A percentile compares a stretch with the other conserved stretches of the same genome.
Evolutionary conservation across 2,888 invertebrate genomes (phyloP).

Genomic region (Stenoptilia bipunctidactyla): DNA sequence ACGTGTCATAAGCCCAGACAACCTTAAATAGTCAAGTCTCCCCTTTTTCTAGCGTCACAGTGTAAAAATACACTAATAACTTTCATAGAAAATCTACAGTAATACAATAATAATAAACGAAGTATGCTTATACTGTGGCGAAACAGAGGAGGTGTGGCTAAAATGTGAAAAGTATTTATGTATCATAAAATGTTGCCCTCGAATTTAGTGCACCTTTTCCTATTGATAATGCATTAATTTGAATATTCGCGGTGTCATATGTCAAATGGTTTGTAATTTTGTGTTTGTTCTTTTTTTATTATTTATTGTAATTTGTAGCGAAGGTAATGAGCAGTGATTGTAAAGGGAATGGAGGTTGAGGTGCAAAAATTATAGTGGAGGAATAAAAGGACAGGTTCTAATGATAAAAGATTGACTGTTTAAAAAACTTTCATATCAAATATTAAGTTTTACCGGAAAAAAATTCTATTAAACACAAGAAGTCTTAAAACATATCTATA

Average conservation of each 20-base stretch:
- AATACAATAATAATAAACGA: background rate
- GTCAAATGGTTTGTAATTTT: constrained; percentile 69
- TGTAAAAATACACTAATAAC: constrained; percentile 15
- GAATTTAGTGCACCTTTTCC: constrained; percentile 54
- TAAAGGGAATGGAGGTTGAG: too few relatives aligned
- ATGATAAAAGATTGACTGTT: too few relatives aligned
- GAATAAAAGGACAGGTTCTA: too few relatives aligned
- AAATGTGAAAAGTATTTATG: constrained; percentile 23
- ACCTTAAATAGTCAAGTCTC: constrained; percentile 27
- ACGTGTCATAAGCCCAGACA: constrained; percentile 61
- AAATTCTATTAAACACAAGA: too few relatives aligned
- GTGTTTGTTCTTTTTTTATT: constrained; percentile 42
- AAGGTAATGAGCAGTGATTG: too few relatives aligned
- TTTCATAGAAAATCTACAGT: too few relatives aligned
- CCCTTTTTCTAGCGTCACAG: constrained; percentile 19
- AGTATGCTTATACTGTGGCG: constrained; percentile 24
- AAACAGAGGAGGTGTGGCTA: constrained; percentile 17
- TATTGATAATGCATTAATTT: constrained; percentile 70
- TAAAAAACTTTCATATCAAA: too few relatives aligned
- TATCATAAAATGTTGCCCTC: constrained; percentile 22
- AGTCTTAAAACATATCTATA: too few relatives aligned
- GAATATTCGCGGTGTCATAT: constrained; percentile 71
- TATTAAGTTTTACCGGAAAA: too few relatives aligned
- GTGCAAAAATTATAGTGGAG: too few relatives aligned
- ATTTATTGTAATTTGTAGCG: constrained; percentile 38